These are phyloP conservation scores for Siniperca undulata DNA, from an alignment of 2,797 vertebrate species.

Conservation along the genomic window DNA sequence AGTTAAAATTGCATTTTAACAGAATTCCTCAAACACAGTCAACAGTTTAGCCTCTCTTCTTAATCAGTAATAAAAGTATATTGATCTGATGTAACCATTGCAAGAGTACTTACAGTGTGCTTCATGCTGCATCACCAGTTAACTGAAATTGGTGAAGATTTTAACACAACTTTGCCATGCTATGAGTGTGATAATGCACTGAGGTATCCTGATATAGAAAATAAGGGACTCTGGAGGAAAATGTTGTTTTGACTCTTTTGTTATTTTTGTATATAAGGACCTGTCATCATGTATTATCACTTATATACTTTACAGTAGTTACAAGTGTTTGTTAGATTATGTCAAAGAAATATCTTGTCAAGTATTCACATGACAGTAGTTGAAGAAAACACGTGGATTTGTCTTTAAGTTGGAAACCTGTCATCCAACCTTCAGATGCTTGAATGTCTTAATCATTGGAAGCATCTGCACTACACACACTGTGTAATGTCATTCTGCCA, in stretches of 20 bases:
- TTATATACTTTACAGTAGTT: background rate
- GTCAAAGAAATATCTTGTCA: background rate
- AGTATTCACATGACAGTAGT: background rate
- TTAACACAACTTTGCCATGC: background rate
- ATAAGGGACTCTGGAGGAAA: background rate
- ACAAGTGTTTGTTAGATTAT: background rate
- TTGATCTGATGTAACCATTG: background rate
- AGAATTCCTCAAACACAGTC: background rate
- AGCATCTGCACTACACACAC: background rate
- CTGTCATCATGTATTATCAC: background rate
- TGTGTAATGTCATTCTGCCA: background rate
- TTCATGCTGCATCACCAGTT: background rate
- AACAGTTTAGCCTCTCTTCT: background rate
- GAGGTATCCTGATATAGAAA: background rate
- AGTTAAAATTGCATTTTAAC: slow-evolving; percentile 4
- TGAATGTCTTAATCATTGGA: too few species aligned
- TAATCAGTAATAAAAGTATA: background rate
- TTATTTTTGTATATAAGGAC: background rate
- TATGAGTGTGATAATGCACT: background rate
- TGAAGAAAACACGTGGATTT: background rate
- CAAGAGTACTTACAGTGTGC: background rate
- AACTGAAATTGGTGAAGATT: background rate
- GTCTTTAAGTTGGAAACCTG: background rate
- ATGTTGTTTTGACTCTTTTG: too few species aligned
- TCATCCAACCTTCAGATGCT: background rate